Base-by-base conservation (phyloP, 2,888 invertebrate species). In the Ornithoptera alexandrae region DNA sequence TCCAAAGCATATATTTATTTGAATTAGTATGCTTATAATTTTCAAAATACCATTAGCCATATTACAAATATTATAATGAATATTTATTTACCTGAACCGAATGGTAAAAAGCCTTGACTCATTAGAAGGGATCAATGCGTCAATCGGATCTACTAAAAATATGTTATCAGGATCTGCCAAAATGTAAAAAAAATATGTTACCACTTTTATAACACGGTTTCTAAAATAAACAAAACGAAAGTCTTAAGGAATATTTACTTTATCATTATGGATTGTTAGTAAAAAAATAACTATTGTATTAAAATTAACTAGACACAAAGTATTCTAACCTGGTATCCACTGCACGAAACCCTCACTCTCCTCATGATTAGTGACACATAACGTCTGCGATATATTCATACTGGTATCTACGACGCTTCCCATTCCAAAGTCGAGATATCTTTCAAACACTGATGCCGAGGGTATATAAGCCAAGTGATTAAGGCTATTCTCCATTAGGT, bases 401-500 rank as follows among this genome's bases (percentile, higher is more conserved):
- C 89, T 89, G 0, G 87, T 72, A 71, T 92, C 86, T 0, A 65
- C 71, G 15, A 84, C 81, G 75, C 87, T 88, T 57, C 92, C 93
- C 36, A 78, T 85, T 1, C 88, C 89, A 72, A 92, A 93, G 73
- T 93, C 91, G 58, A 93, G 77, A 70, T 86, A 89, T 72, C 87
- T 83, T 57, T 88, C 89, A 73, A 82, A 92, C 0, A 89, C 90
- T 0, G 92, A 89, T 0, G 91, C 92, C 6, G 87, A 75, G 0
- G 92, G 92, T 74, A 93, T 83, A 68, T 86, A 81, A 18, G 74
- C 77, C 65, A 92, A 76, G 57, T 86, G 80, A 57, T 84, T 89
- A 0, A 93, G 78, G 71, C 90, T 90, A 72, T 92, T 92, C 75
- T 92, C 89, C 91, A 93, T 90, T 2, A 91, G 77, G 72, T 89